Evolutionary conservation across 2,888 invertebrate species (phyloP).

Genomic region (Microplitis manilae): DNA sequence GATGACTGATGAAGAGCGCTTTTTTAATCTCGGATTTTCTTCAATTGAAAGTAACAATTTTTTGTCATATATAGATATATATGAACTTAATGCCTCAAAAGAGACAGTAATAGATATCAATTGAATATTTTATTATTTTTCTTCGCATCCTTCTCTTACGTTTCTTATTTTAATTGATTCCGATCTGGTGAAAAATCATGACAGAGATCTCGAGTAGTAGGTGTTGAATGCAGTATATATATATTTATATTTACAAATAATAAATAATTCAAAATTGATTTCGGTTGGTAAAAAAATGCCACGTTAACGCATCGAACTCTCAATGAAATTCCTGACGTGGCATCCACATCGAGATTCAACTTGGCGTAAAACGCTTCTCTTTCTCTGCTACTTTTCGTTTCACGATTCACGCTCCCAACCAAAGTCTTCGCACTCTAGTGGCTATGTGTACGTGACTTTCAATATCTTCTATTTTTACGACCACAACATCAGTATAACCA

Average conservation of each 20-base stretch:
- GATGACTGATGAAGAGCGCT: constrained; percentile 1
- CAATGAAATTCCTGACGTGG: constrained; percentile 64
- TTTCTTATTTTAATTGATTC: no score
- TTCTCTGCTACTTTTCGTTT: constrained; percentile 42
- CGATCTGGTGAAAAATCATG: no score
- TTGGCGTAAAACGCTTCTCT: constrained; percentile 59
- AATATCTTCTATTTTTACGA: constrained; percentile 43
- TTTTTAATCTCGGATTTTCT: neutral
- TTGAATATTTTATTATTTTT: neutral
- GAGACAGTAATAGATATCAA: constrained; percentile 1
- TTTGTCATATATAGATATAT: neutral
- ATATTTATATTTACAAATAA: neutral
- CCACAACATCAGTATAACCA: constrained; percentile 31
- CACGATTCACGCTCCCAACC: constrained; percentile 34
- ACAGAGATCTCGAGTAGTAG: no score
- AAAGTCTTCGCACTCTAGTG: constrained; percentile 47
- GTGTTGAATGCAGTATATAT: no score
- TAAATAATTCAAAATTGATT: constrained; percentile 38
- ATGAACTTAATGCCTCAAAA: neutral
- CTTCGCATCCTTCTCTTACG: no score
- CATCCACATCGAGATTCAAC: constrained; percentile 60
- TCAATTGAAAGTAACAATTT: neutral
- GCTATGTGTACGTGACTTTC: constrained; percentile 45
- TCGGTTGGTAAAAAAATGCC: constrained; percentile 28
- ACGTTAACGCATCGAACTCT: constrained; percentile 55